These are phyloP conservation scores for Bilobella aurantiaca DNA, from an alignment of 1,140 invertebrate genomes.

Conservation along the genomic window DNA sequence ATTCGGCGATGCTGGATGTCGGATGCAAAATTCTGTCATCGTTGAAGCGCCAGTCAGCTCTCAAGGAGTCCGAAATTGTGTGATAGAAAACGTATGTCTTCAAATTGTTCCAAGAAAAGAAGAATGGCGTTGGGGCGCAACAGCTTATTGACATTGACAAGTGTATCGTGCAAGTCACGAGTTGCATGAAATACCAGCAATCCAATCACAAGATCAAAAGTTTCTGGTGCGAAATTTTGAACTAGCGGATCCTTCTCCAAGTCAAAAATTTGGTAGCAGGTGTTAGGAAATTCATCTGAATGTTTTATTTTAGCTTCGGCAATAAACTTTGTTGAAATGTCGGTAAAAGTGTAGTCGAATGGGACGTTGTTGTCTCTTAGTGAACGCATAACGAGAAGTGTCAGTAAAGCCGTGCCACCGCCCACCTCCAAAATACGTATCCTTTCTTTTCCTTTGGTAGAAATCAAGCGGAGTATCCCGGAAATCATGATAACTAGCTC, in stretches of 20 bases:
- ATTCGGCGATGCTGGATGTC: background rate
- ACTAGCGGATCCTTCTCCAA: slow-evolving; percentile 12
- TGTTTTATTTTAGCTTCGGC: slow-evolving; percentile 4
- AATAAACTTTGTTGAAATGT: slow-evolving; percentile 12
- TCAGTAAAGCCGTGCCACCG: slow-evolving; percentile 9
- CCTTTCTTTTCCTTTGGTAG: background rate
- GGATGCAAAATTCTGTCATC: slow-evolving; percentile 5
- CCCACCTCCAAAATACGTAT: slow-evolving; percentile 16
- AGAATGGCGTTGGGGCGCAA: background rate
- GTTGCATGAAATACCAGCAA: slow-evolving; percentile 17
- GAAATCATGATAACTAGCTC: background rate
- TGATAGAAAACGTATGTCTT: background rate
- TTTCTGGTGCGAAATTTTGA: slow-evolving; percentile 12
- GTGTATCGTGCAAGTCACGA: background rate
- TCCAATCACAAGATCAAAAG: slow-evolving; percentile 10
- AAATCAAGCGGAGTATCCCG: background rate
- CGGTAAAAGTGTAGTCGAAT: slow-evolving; percentile 13
- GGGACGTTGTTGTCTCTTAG: background rate
- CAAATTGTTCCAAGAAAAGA: slow-evolving; percentile 2
- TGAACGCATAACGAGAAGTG: background rate
- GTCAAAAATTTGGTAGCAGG: slow-evolving; percentile 5
- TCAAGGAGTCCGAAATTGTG: slow-evolving; percentile 3
- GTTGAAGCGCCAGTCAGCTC: slow-evolving; percentile 1
- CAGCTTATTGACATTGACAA: too few species aligned
- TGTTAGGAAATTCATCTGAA: background rate